Conservation (phyloP, 2,888 invertebrate species). For the Yponomeuta malinellus region DNA sequence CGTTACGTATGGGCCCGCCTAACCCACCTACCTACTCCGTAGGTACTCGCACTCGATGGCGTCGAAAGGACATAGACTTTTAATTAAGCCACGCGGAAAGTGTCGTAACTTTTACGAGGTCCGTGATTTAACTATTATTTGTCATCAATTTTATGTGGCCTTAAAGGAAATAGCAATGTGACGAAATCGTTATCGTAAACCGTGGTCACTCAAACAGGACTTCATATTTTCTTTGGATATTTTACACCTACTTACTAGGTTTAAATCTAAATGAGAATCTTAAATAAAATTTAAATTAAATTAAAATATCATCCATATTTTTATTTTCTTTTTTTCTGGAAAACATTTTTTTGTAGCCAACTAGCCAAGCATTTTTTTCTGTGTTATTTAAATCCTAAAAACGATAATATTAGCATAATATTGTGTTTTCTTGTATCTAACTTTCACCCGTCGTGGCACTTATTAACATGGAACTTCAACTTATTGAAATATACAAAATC, state of each 20-base stretch:
- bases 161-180: conserved; percentile 60
- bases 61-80: conserved; percentile 67
- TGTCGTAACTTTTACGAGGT: conserved; percentile 70
- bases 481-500: too few species aligned
- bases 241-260: neutral
- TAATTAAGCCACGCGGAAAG: conserved; percentile 70
- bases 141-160: conserved; percentile 72
- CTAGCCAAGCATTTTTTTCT: too few species aligned
- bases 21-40: conserved; percentile 9
- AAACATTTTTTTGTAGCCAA: too few species aligned
- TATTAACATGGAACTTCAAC: too few species aligned
- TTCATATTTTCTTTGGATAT: neutral
- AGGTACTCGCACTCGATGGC: conserved; percentile 25
- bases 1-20: neutral
- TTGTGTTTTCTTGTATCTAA: too few species aligned
- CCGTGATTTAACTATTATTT: conserved; percentile 75
- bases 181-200: conserved; percentile 41
- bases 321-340: too few species aligned
- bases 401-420: too few species aligned
- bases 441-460: too few species aligned
- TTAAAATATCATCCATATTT: too few species aligned
- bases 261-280: too few species aligned
- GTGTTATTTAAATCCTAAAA: too few species aligned
- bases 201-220: conserved; percentile 16
- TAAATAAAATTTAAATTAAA: too few species aligned